A percentile compares a stretch with the other conserved stretches of the same genome.
phyloP scores from a whole-genome alignment of 2,888 invertebrate genomes.

The Ephialtes manifestator region DNA sequence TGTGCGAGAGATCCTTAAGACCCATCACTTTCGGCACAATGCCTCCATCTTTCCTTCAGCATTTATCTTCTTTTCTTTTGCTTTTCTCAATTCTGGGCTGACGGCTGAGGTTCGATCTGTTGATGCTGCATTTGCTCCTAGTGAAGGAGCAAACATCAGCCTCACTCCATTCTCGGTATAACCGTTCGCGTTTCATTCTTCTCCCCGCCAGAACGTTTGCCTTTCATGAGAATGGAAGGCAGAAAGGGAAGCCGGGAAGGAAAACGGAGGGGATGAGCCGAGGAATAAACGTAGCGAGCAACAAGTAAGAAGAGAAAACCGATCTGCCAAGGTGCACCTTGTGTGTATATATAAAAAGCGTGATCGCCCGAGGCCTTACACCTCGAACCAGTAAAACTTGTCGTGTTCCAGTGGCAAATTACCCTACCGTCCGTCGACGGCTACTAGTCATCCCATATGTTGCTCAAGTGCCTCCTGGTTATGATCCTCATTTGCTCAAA shows the following conservation, averaged over 20 bases:
- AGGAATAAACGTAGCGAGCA: slow-evolving; percentile 8
- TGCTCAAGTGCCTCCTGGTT: not conserved
- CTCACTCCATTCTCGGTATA: not conserved
- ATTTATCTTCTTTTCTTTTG: not conserved
- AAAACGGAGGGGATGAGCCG: slow-evolving; percentile 17
- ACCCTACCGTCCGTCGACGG: slow-evolving; percentile 51
- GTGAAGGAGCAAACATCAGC: not conserved
- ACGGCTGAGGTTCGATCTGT: not conserved
- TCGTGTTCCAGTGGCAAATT: slow-evolving; percentile 80
- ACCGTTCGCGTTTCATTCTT: slow-evolving; percentile 2
- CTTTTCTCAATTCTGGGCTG: not conserved
- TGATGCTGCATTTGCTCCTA: not conserved
- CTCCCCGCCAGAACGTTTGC: not conserved
- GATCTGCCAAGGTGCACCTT: slow-evolving; percentile 71
- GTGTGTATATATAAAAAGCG: slow-evolving; percentile 76
- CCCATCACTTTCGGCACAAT: not conserved
- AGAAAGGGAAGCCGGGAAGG: not conserved
- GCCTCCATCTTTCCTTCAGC: not conserved
- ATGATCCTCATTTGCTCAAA: slow-evolving; percentile 9
- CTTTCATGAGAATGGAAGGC: not conserved
- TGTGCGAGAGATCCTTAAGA: no score
- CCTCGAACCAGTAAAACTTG: slow-evolving; percentile 85
- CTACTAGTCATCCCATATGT: slow-evolving; percentile 6
- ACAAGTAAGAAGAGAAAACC: slow-evolving; percentile 16
- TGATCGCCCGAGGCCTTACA: slow-evolving; percentile 83